A percentile compares a stretch with the other conserved stretches of the same genome.
phyloP scores from a whole-genome alignment of 2,888 invertebrate genomes.

The Agrilus mali region DNA sequence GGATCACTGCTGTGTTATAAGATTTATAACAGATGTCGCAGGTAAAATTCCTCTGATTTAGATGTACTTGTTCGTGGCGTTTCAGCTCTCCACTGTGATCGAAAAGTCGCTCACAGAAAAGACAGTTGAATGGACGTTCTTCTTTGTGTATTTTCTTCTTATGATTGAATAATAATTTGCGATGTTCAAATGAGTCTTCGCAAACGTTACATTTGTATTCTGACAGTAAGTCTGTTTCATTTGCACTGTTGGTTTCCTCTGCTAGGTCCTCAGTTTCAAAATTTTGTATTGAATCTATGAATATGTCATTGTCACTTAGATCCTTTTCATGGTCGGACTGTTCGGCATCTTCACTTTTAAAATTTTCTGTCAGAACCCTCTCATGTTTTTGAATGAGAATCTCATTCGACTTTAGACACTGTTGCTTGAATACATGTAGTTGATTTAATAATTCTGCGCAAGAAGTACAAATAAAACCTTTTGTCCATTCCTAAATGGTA shows the following conservation, averaged over 20 bases:
- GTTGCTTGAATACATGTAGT: constrained; percentile 20
- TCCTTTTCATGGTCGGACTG: neutral
- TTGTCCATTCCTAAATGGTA: constrained; percentile 17
- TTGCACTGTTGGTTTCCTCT: neutral
- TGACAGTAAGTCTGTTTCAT: neutral
- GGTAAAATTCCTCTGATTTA: neutral
- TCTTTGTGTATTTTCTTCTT: neutral
- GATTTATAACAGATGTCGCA: neutral
- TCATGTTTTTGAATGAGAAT: constrained; percentile 7
- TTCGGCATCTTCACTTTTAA: neutral
- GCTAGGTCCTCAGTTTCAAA: neutral
- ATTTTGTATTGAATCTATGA: neutral
- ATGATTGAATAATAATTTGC: neutral
- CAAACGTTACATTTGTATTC: neutral
- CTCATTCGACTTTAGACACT: constrained; percentile 20
- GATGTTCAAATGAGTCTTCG: neutral
- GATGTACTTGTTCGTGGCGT: constrained; percentile 1
- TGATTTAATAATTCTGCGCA: constrained; percentile 20
- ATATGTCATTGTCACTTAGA: constrained; percentile 3
- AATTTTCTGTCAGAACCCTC: neutral
- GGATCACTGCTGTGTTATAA: constrained; percentile 1
- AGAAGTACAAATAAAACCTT: constrained; percentile 16
- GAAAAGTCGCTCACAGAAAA: constrained; percentile 3
- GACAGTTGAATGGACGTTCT: constrained; percentile 3
- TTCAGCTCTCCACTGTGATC: constrained; percentile 1